Evolutionary conservation across 1,140 invertebrate species (phyloP).

Genomic region (Drosophila pectinifera): DNA sequence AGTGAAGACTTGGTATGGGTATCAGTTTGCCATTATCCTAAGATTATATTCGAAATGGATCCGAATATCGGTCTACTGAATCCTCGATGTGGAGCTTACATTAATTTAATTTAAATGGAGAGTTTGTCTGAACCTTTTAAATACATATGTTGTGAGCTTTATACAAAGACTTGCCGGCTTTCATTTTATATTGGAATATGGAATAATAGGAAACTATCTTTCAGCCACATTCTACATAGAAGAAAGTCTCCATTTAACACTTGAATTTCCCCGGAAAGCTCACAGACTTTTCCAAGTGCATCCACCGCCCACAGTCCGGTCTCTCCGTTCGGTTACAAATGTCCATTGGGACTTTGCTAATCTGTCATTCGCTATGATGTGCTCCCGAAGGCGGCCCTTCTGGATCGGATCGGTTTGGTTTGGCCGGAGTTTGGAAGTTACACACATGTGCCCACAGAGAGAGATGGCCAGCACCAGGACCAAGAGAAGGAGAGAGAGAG

Average conservation of each 20-base stretch:
- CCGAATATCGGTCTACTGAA: not conserved
- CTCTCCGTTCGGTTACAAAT: constrained; percentile 77
- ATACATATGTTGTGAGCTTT: too few species aligned
- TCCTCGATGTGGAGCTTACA: too few species aligned
- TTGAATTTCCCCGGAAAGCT: not conserved
- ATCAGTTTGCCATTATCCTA: not conserved
- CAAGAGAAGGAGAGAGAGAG: constrained; percentile 3
- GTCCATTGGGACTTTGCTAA: constrained; percentile 83
- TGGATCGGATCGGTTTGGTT: constrained; percentile 39
- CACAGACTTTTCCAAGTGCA: constrained; percentile 3
- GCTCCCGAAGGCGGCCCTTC: constrained; percentile 78
- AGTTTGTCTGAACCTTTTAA: too few species aligned
- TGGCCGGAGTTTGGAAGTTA: constrained; percentile 52
- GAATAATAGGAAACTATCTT: not conserved
- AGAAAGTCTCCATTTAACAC: too few species aligned
- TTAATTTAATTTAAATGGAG: too few species aligned
- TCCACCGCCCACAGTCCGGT: constrained; percentile 30
- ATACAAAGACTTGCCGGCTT: too few species aligned
- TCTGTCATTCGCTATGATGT: constrained; percentile 84
- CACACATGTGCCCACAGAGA: constrained; percentile 61
- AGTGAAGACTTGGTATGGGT: too few species aligned
- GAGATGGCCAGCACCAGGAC: constrained; percentile 15
- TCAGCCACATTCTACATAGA: not conserved
- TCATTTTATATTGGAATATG: not conserved
- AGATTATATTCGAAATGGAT: not conserved